phyloP scores from a whole-genome alignment of 2,113 vertebrate genomes.

The Noctilio leporinus region DNA sequence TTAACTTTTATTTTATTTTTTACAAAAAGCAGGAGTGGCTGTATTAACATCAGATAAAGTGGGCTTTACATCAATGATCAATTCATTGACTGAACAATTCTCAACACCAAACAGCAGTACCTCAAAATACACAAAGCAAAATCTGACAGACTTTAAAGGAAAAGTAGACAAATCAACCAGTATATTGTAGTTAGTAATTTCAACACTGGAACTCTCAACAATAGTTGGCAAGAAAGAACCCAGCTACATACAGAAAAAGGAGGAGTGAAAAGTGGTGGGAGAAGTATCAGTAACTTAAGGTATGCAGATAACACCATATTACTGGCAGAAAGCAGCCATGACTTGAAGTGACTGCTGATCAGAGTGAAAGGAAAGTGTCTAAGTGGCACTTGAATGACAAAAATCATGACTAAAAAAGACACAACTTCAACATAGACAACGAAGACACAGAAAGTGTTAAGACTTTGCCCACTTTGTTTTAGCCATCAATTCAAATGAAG shows the following conservation, averaged over 20 bases:
- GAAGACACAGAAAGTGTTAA: neutral
- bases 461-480: too few species aligned
- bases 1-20: neutral
- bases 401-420: neutral
- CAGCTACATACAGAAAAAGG: too few species aligned
- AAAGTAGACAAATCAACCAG: neutral
- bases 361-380: too few species aligned
- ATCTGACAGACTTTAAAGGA: neutral
- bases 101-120: neutral
- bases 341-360: too few species aligned
- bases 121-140: neutral
- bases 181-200: rapidly evolving
- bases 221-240: neutral
- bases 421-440: neutral
- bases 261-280: neutral
- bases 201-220: neutral
- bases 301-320: neutral
- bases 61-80: neutral
- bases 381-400: neutral
- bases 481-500: neutral
- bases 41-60: neutral
- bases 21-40: neutral
- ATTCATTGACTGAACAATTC: neutral
- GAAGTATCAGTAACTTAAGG: neutral
- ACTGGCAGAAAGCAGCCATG: neutral